Conservation (phyloP, 1,140 invertebrate genomes). For the Sycophila sp. region DNA sequence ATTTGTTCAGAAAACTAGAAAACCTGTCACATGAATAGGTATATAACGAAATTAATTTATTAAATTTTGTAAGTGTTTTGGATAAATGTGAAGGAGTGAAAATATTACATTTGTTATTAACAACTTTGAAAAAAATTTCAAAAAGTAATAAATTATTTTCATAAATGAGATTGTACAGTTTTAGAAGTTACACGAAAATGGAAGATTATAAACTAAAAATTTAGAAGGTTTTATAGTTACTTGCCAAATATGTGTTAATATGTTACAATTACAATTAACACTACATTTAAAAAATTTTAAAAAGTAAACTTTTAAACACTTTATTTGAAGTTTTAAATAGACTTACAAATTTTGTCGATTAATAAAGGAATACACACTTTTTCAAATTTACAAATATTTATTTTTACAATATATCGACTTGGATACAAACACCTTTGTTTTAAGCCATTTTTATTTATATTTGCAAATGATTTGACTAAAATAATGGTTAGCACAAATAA, state of each 20-base stretch:
- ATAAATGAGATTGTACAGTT: conserved; percentile 24
- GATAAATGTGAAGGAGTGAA: neutral
- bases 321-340: too few species aligned
- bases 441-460: conserved; percentile 31
- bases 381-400: conserved; percentile 60
- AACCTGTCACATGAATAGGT: too few species aligned
- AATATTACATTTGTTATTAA: neutral
- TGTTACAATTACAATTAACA: too few species aligned
- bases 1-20: conserved; percentile 46
- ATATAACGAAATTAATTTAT: too few species aligned
- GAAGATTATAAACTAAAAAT: neutral
- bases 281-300: too few species aligned
- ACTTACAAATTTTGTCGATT: neutral
- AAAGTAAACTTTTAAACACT: too few species aligned
- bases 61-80: too few species aligned
- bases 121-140: neutral
- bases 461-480: conserved; percentile 27
- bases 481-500: conserved; percentile 21
- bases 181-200: neutral
- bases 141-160: neutral
- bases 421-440: conserved; percentile 51
- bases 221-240: too few species aligned
- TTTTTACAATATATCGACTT: conserved; percentile 53
- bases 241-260: too few species aligned
- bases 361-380: conserved; percentile 38